These are phyloP conservation scores for Rhinoderma darwinii DNA, from an alignment of 2,113 vertebrate species.

Conservation along the genomic window DNA sequence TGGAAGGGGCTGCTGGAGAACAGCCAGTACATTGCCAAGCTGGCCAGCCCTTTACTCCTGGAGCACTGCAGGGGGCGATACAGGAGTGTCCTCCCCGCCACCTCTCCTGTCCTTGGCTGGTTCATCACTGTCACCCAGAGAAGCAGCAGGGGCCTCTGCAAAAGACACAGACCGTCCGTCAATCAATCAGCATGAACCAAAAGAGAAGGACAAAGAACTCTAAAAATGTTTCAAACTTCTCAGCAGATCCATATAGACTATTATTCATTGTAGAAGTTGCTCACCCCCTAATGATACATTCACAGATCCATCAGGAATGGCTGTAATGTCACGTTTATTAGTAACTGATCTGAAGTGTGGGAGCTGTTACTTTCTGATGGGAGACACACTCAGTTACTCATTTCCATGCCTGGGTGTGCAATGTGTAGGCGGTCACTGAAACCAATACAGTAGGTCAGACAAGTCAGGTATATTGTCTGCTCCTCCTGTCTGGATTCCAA, in stretches of 20 bases:
- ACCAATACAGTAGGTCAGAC: neutral
- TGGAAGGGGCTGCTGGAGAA: slow-evolving; percentile 38
- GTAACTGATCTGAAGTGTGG: slow-evolving; percentile 28
- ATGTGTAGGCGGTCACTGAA: neutral
- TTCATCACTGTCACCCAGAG: slow-evolving; percentile 39
- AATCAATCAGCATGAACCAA: slow-evolving; percentile 51
- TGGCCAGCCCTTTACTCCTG: neutral
- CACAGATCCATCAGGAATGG: neutral
- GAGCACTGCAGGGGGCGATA: slow-evolving; percentile 48
- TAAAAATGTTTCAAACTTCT: neutral
- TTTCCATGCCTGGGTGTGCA: neutral
- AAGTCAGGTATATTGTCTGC: neutral
- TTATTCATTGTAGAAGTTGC: neutral
- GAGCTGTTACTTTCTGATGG: neutral
- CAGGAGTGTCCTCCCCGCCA: neutral
- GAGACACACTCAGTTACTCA: slow-evolving; percentile 37
- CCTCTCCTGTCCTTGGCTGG: slow-evolving; percentile 56
- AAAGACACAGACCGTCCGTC: neutral
- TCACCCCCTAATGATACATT: neutral
- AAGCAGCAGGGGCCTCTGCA: slow-evolving; percentile 14
- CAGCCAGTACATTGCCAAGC: slow-evolving; percentile 4
- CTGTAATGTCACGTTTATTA: neutral
- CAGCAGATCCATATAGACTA: slow-evolving; percentile 6
- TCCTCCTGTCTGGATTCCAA: neutral
- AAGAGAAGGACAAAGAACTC: slow-evolving; percentile 34